Evolutionary conservation across 23 tunicate species (phyloP).

Genomic region (Styela clava): DNA sequence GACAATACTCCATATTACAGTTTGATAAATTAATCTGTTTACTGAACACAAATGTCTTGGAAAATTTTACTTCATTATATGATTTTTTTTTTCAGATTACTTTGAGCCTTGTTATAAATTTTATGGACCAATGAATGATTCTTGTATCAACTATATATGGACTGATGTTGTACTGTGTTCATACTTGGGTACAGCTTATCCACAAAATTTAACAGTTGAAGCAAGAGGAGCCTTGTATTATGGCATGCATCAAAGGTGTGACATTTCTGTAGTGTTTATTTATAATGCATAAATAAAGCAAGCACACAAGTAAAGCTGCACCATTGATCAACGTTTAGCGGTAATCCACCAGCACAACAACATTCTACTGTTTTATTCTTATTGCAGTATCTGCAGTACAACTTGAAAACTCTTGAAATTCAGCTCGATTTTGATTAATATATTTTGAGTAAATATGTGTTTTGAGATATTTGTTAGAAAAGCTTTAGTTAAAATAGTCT

Average conservation of each 20-base stretch:
- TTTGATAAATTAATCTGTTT: too few species aligned
- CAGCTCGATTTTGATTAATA: too few species aligned
- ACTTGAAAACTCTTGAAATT: too few species aligned
- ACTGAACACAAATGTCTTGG: too few species aligned
- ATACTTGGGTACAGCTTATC: constrained; percentile 3
- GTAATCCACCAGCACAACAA: neutral
- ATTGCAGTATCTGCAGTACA: too few species aligned
- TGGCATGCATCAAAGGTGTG: constrained; percentile 9
- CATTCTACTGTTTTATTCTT: too few species aligned
- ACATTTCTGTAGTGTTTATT: too few species aligned
- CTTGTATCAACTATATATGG: constrained; percentile 14
- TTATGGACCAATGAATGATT: constrained; percentile 11
- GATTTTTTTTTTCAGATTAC: constrained; percentile 10
- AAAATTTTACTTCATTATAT: too few species aligned
- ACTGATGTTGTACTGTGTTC: constrained; percentile 4
- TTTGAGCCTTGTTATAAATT: neutral
- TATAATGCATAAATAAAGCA: neutral
- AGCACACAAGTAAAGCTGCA: neutral
- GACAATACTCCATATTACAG: too few species aligned
- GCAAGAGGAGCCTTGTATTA: neutral
- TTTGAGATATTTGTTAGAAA: too few species aligned
- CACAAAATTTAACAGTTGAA: constrained; percentile 1
- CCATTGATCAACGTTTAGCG: neutral
- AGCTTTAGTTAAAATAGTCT: too few species aligned
- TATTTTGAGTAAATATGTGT: too few species aligned